Percentiles rank a stretch among this genome's conserved stretches.
Evolutionary conservation across 2,113 vertebrate genomes (phyloP).

Genomic region (Scytalopus superciliaris): DNA sequence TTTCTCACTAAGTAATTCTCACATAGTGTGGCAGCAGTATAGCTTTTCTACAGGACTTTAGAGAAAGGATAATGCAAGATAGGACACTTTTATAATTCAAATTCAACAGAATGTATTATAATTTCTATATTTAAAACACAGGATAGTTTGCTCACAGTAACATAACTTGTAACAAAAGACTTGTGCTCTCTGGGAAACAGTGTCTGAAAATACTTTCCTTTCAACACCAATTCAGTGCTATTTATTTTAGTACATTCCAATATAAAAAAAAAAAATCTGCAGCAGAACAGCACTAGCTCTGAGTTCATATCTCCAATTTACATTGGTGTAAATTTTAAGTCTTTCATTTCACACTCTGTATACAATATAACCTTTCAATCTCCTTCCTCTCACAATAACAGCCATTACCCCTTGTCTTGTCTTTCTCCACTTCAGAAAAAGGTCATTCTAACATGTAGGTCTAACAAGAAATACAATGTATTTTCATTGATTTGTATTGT

Average conservation of each 20-base stretch:
- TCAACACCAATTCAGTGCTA: not conserved
- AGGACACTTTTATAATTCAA: not conserved
- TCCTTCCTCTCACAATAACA: not conserved
- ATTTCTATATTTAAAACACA: not conserved
- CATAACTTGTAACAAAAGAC: not conserved
- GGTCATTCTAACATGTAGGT: constrained; percentile 59
- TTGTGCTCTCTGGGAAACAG: not conserved
- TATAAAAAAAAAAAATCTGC: not conserved
- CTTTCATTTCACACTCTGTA: not conserved
- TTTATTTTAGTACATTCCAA: not conserved
- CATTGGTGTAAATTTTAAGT: not conserved
- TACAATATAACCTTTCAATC: constrained; percentile 11
- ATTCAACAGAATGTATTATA: not conserved
- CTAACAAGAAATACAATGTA: constrained; percentile 71
- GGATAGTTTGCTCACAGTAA: not conserved
- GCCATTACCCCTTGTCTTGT: not conserved
- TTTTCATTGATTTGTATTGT: constrained; percentile 73
- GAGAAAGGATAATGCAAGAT: not conserved
- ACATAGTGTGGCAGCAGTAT: not conserved
- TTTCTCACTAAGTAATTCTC: not conserved
- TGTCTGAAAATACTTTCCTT: not conserved
- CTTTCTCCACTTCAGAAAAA: constrained; percentile 67
- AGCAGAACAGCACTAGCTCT: not conserved
- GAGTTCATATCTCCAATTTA: not conserved
- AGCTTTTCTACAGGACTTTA: not conserved